Evolutionary conservation across 2,797 vertebrate genomes (phyloP).

Genomic region (Anas bernieri): DNA sequence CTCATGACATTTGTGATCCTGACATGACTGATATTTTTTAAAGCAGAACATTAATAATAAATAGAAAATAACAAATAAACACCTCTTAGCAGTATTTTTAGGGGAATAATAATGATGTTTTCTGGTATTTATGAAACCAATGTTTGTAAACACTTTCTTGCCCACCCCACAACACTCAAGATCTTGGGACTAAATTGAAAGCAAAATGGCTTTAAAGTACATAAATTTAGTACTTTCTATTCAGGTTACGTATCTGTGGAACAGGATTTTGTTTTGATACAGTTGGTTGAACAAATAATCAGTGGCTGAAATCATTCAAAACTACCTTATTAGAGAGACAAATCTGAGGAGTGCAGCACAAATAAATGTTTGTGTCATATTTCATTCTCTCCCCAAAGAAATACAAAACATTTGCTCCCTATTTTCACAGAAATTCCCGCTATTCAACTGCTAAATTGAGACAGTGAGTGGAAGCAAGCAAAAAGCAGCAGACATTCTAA

Average conservation of each 20-base stretch:
- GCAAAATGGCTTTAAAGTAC: not conserved
- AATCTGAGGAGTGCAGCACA: not conserved
- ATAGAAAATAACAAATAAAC: not conserved
- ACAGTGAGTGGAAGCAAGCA: not conserved
- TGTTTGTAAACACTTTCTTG: not conserved
- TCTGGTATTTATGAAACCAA: not conserved
- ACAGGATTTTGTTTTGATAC: not conserved
- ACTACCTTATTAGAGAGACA: not conserved
- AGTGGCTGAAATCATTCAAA: not conserved
- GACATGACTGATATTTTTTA: not conserved
- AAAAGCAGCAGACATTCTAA: not conserved
- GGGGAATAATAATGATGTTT: accelerated
- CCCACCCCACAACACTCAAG: not conserved
- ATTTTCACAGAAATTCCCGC: not conserved
- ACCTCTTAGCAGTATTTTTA: not conserved
- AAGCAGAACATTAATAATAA: not conserved
- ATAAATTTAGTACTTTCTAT: not conserved
- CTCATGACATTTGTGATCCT: not conserved
- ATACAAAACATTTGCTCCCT: not conserved
- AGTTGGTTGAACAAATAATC: not conserved
- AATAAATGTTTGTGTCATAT: not conserved
- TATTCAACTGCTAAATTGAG: not conserved
- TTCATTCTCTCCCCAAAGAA: not conserved
- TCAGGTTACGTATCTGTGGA: not conserved
- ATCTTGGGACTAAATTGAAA: not conserved